phyloP scores from a whole-genome alignment of 2,888 invertebrate species.

The Athalia circularis region DNA sequence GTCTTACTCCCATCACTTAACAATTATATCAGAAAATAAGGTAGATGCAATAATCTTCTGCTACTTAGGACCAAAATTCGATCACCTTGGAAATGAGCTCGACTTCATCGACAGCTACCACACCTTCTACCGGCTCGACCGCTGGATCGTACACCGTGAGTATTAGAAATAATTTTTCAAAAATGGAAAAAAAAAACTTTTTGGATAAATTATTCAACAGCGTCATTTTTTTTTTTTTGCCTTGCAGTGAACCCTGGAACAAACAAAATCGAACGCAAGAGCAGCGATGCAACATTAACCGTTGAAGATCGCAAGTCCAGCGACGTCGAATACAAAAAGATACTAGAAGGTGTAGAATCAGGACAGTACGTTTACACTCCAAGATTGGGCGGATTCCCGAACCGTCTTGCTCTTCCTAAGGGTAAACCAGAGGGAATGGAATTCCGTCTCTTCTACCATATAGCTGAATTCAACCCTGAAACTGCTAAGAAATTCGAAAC shows the following conservation, averaged over 20 bases:
- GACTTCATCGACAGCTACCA: conserved; percentile 77
- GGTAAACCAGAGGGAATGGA: conserved; percentile 80
- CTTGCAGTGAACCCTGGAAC: conserved; percentile 66
- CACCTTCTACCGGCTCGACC: conserved; percentile 80
- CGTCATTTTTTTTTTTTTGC: conserved; percentile 11
- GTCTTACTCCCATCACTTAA: conserved; percentile 80
- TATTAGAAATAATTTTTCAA: conserved; percentile 49
- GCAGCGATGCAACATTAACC: conserved; percentile 63
- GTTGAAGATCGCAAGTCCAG: conserved; percentile 58
- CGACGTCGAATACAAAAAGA: conserved; percentile 56
- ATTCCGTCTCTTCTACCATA: conserved; percentile 79
- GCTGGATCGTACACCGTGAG: conserved; percentile 77
- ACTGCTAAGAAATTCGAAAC: conserved; percentile 71
- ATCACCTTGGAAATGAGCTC: conserved; percentile 74
- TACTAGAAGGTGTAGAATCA: too few relatives aligned
- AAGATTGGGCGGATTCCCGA: conserved; percentile 75
- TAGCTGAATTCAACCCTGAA: conserved; percentile 75
- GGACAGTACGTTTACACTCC: too few relatives aligned
- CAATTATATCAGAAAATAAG: conserved; percentile 79
- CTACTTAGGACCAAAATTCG: conserved; percentile 83
- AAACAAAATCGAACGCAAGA: conserved; percentile 66
- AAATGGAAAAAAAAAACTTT: too few relatives aligned
- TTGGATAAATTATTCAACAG: background rate
- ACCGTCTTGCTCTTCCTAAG: conserved; percentile 80
- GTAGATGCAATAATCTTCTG: conserved; percentile 76